A percentile compares a stretch with the other conserved stretches of the same genome.
Evolutionary conservation across 2,888 invertebrate genomes (phyloP).

Genomic region (Timema cristinae): DNA sequence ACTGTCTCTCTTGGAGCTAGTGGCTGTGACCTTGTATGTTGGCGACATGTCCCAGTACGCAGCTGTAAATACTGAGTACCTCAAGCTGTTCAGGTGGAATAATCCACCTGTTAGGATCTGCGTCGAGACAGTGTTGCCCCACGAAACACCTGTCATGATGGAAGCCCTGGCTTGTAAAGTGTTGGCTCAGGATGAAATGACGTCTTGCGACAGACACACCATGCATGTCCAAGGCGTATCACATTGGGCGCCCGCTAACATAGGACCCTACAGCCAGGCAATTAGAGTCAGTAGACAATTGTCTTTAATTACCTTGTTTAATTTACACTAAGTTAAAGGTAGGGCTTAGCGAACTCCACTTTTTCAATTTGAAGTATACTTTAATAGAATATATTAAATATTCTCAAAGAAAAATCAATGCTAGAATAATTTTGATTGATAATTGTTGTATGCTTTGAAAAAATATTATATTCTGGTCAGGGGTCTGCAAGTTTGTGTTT

Average conservation of each 20-base stretch:
- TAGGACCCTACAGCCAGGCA: constrained; percentile 94
- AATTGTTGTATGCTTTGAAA: too few species aligned
- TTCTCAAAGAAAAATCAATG: too few species aligned
- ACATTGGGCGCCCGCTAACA: constrained; percentile 97
- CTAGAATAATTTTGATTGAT: too few species aligned
- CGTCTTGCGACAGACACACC: constrained; percentile 54
- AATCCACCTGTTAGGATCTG: constrained; percentile 80
- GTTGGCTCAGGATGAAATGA: constrained; percentile 28
- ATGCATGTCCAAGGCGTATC: constrained; percentile 95
- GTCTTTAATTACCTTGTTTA: too few species aligned
- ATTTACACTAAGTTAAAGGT: too few species aligned
- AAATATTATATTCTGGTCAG: too few species aligned
- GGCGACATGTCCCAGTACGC: constrained; percentile 77
- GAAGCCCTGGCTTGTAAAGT: constrained; percentile 65
- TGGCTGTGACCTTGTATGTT: constrained; percentile 80
- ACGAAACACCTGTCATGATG: constrained; percentile 67
- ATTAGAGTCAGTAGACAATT: constrained; percentile 58
- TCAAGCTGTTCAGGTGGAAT: constrained; percentile 63
- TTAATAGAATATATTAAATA: too few species aligned
- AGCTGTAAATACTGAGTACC: constrained; percentile 72
- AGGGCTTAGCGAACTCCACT: too few species aligned
- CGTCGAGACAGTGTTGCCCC: constrained; percentile 71
- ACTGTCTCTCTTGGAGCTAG: constrained; percentile 55
- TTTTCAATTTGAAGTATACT: too few species aligned
- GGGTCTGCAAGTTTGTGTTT: too few species aligned